Percentiles rank a stretch among this genome's conserved stretches.
Evolutionary conservation across 2,888 invertebrate genomes (phyloP).

Genomic region (Drosophila barbarae): DNA sequence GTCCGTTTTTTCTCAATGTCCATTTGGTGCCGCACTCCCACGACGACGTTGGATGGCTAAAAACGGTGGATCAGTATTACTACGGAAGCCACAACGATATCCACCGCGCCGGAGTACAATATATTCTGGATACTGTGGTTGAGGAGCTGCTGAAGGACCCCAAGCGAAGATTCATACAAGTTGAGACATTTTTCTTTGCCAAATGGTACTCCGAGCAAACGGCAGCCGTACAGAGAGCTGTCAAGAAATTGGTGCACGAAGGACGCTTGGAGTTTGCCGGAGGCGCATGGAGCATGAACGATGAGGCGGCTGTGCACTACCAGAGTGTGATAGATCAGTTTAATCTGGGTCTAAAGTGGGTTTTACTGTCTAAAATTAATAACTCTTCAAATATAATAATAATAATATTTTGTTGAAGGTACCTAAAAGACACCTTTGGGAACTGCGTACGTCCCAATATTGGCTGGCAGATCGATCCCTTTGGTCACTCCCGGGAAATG

Average conservation of each 20-base stretch:
- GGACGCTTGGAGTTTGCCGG: conserved; percentile 89
- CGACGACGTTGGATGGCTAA: conserved; percentile 96
- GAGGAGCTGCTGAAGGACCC: conserved; percentile 86
- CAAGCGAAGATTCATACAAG: conserved; percentile 90
- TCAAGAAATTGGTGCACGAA: conserved; percentile 85
- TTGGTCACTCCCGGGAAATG: conserved; percentile 92
- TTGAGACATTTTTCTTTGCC: conserved; percentile 92
- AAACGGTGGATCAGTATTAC: conserved; percentile 96
- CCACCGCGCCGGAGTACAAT: conserved; percentile 92
- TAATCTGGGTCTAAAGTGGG: conserved; percentile 84
- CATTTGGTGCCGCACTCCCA: conserved; percentile 94
- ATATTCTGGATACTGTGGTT: conserved; percentile 93
- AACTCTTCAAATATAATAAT: too few species aligned
- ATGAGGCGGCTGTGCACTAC: conserved; percentile 86
- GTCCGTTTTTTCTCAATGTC: conserved; percentile 86
- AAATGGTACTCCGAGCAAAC: conserved; percentile 90
- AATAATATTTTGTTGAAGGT: conserved; percentile 72
- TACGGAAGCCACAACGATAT: conserved; percentile 86
- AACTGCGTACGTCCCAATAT: conserved; percentile 87
- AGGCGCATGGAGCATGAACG: conserved; percentile 93
- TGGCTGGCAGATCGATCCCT: conserved; percentile 94
- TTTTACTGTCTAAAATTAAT: not conserved
- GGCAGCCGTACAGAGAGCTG: conserved; percentile 82
- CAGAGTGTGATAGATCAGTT: conserved; percentile 86
- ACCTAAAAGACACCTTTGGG: conserved; percentile 85